Conservation (phyloP, 2,888 invertebrate genomes). For the Epicampocera succincta region DNA sequence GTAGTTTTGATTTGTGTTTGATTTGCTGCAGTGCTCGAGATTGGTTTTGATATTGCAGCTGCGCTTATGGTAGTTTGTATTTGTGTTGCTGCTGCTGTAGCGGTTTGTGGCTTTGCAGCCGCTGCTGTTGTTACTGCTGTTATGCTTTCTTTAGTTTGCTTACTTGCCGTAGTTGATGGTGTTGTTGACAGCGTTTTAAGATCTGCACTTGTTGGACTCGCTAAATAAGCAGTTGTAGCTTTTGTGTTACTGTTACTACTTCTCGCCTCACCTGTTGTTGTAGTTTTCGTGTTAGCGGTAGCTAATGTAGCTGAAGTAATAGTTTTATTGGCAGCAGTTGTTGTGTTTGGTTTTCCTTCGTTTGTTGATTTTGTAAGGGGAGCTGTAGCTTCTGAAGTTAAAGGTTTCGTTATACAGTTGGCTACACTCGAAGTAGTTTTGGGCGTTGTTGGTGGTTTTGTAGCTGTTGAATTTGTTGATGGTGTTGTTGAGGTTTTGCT, state of each 20-base stretch:
- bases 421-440: conserved; percentile 21
- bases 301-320: conserved; percentile 62
- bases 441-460: conserved; percentile 28
- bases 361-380: conserved; percentile 32
- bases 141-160: conserved; percentile 4
- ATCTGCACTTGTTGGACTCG: conserved; percentile 38
- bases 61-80: conserved; percentile 8
- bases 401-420: conserved; percentile 48
- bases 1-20: not conserved
- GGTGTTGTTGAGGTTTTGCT: conserved; percentile 29
- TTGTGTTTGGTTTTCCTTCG: conserved; percentile 42
- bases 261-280: conserved; percentile 30
- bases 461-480: conserved; percentile 19
- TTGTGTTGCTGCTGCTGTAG: not conserved
- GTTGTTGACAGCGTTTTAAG: conserved; percentile 20
- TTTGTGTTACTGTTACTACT: conserved; percentile 52
- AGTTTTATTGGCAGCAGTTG: conserved; percentile 59
- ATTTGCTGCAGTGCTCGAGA: not conserved
- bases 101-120: conserved; percentile 6
- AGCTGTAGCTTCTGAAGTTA: conserved; percentile 30
- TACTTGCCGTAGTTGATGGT: not conserved
- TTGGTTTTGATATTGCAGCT: not conserved
- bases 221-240: conserved; percentile 40
- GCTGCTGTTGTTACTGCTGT: not conserved
- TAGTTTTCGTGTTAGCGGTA: conserved; percentile 45